Conservation (phyloP, 2,888 invertebrate genomes). For the Drosophila affinis region DNA sequence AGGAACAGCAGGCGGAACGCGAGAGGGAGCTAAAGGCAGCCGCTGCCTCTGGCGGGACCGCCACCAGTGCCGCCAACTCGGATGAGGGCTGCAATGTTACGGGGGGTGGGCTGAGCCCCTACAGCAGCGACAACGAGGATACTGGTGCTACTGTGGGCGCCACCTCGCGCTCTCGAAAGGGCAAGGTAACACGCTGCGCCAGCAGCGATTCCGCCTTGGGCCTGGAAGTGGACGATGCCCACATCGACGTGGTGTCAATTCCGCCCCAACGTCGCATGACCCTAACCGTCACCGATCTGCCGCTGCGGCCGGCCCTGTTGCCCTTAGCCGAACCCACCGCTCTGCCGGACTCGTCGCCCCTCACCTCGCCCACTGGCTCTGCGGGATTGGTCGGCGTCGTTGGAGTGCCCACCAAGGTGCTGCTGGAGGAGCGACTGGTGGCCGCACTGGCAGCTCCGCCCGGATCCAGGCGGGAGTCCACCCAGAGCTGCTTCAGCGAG, state of each 20-base stretch:
- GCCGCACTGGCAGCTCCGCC: constrained; percentile 84
- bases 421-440: constrained; percentile 86
- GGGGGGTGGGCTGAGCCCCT: constrained; percentile 79
- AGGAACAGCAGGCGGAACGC: constrained; percentile 32
- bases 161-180: constrained; percentile 58
- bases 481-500: constrained; percentile 84
- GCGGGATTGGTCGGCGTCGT: not conserved
- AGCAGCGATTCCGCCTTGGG: constrained; percentile 83
- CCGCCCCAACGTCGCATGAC: constrained; percentile 80
- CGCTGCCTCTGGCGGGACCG: constrained; percentile 15
- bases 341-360: constrained; percentile 79
- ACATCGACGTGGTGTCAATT: constrained; percentile 40
- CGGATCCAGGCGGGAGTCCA: constrained; percentile 84
- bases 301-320: constrained; percentile 81
- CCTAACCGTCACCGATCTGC: constrained; percentile 83
- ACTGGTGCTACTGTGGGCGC: constrained; percentile 4
- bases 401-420: constrained; percentile 84
- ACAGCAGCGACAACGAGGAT: constrained; percentile 79
- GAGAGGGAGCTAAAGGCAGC: constrained; percentile 7
- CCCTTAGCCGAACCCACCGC: constrained; percentile 83
- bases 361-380: constrained; percentile 58
- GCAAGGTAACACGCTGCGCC: constrained; percentile 82
- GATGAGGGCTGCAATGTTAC: constrained; percentile 82
- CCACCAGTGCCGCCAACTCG: constrained; percentile 66
- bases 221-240: constrained; percentile 81